Conservation (phyloP, 2,113 vertebrate genomes). For the Amphiprion ocellaris region DNA sequence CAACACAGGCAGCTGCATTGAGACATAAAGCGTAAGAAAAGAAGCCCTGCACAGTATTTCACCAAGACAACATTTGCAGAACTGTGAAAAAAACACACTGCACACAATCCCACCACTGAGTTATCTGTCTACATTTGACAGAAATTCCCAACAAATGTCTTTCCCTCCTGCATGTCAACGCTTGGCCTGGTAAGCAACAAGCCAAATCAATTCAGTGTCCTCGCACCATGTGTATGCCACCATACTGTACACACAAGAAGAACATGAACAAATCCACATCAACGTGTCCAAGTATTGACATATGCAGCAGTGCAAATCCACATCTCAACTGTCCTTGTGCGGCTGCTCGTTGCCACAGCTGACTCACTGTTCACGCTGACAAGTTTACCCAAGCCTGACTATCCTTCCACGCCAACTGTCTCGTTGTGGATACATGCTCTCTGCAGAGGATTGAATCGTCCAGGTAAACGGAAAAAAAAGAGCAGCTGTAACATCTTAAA, state of each 20-base stretch:
- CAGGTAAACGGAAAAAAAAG: neutral
- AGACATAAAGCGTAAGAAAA: too few relatives aligned
- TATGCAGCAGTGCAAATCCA: slow-evolving; percentile 20
- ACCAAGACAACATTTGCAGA: too few relatives aligned
- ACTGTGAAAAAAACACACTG: too few relatives aligned
- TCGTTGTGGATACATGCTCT: neutral
- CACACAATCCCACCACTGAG: too few relatives aligned
- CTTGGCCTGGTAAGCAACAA: slow-evolving; percentile 3
- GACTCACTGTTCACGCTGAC: neutral
- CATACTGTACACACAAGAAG: slow-evolving; percentile 2
- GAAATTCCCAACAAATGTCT: neutral
- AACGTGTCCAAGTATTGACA: slow-evolving; percentile 19
- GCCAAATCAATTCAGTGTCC: neutral
- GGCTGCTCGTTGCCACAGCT: neutral
- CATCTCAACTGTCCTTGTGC: neutral
- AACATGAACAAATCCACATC: slow-evolving; percentile 19
- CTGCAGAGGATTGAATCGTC: neutral
- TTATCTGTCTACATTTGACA: neutral
- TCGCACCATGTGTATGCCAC: neutral
- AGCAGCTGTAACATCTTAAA: neutral
- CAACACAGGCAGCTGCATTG: too few relatives aligned
- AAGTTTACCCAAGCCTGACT: slow-evolving; percentile 17
- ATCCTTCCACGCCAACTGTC: neutral
- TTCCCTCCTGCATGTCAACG: neutral
- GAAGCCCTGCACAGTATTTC: too few relatives aligned